Conservation (phyloP, 2,113 vertebrate genomes). For the Rhea americana region DNA sequence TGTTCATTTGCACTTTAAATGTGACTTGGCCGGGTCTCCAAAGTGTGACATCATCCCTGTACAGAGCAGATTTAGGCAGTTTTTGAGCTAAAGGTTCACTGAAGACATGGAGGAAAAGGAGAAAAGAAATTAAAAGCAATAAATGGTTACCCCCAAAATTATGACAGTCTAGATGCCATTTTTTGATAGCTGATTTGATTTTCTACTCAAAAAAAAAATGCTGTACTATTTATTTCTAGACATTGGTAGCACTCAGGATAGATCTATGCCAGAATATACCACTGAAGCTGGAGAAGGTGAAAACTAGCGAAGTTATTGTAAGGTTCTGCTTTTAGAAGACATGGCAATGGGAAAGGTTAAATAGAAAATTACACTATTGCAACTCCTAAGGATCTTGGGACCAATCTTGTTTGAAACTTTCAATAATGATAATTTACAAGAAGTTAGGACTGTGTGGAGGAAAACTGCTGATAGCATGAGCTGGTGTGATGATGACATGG, state of each 20-base stretch:
- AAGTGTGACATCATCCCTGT: background rate
- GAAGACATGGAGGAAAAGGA: background rate
- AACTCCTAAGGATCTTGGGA: background rate
- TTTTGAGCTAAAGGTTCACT: background rate
- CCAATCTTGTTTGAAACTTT: background rate
- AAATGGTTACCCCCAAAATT: background rate
- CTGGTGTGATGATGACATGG: background rate
- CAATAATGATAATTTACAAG: background rate
- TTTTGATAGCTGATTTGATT: background rate
- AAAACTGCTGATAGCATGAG: background rate
- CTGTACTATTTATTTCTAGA: background rate
- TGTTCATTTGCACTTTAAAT: background rate
- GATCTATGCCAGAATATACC: background rate
- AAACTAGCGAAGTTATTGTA: background rate
- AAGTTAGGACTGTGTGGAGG: background rate
- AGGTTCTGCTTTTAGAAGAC: background rate
- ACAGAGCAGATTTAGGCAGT: background rate
- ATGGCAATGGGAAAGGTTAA: background rate
- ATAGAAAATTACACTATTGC: background rate
- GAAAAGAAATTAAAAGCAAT: background rate
- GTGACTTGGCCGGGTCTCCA: background rate
- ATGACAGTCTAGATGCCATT: fast-evolving
- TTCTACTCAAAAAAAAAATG: fast-evolving
- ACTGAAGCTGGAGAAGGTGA: background rate
- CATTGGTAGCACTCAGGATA: background rate